Evolutionary conservation across 1,140 invertebrate genomes (phyloP).

Genomic region (Wasmannia auropunctata): DNA sequence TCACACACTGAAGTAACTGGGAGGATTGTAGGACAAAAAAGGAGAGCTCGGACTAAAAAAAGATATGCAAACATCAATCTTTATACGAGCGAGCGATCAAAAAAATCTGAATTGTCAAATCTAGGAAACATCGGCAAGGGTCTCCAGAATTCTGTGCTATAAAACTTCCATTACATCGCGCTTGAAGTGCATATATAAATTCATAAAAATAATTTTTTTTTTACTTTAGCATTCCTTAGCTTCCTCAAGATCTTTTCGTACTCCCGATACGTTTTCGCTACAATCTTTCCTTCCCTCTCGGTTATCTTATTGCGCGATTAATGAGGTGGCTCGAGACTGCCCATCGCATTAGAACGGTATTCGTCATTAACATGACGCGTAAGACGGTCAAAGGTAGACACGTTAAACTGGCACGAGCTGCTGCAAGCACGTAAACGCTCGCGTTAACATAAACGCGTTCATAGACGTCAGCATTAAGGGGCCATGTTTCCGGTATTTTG

Average conservation of each 20-base stretch:
- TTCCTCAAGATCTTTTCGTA: not conserved
- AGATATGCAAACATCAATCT: not conserved
- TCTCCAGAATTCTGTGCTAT: not conserved
- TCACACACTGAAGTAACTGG: not conserved
- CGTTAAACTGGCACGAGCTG: constrained; percentile 42
- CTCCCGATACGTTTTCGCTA: not conserved
- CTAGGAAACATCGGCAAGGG: no score
- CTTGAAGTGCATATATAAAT: not conserved
- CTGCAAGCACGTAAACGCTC: constrained; percentile 43
- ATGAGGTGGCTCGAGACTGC: constrained; percentile 67
- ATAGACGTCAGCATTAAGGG: constrained; percentile 28
- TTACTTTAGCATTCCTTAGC: not conserved
- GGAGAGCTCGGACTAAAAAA: not conserved
- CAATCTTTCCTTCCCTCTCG: not conserved
- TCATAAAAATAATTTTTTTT: not conserved
- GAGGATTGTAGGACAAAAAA: not conserved
- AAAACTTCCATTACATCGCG: not conserved
- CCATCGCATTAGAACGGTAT: constrained; percentile 65
- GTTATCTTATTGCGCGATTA: constrained; percentile 52
- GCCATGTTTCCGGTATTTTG: not conserved
- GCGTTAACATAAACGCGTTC: constrained; percentile 42
- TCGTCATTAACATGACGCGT: constrained; percentile 67
- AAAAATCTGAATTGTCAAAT: not conserved
- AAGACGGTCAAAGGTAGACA: constrained; percentile 55
- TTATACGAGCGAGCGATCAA: not conserved